Conservation (phyloP, 64 coral and sea anemone genomes). For the Anthopleura sola region DNA sequence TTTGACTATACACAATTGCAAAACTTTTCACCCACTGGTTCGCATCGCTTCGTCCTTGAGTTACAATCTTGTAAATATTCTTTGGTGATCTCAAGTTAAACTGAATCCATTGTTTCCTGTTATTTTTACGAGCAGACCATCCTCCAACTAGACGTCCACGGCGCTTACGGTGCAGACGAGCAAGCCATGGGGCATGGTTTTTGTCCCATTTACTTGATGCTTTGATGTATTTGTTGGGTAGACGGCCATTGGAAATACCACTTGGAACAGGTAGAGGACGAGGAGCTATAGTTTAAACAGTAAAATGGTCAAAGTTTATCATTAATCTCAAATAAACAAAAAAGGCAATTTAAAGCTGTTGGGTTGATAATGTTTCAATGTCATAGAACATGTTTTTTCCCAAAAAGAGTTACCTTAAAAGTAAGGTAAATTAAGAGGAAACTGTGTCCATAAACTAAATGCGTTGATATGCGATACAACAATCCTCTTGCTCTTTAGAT, state of each 20-base stretch:
- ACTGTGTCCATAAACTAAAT: too few species aligned
- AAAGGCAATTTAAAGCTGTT: too few species aligned
- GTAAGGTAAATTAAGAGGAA: too few species aligned
- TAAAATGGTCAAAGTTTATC: too few species aligned
- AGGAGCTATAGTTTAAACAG: too few species aligned
- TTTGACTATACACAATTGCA: conserved; percentile 49
- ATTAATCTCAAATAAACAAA: too few species aligned
- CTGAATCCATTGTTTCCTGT: conserved; percentile 61
- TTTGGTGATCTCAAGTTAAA: conserved; percentile 43
- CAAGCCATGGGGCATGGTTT: conserved; percentile 56
- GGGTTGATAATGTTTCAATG: neutral
- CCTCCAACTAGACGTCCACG: conserved; percentile 13
- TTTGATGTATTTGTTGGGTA: conserved; percentile 49
- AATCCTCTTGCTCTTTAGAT: too few species aligned
- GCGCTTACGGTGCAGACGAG: conserved; percentile 43
- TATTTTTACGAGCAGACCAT: conserved; percentile 39
- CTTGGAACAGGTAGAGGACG: neutral
- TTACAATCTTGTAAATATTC: conserved; percentile 53
- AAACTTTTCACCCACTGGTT: conserved; percentile 70
- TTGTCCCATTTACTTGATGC: conserved; percentile 66
- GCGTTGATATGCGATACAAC: too few species aligned
- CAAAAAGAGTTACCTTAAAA: too few species aligned
- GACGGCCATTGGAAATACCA: conserved; percentile 56
- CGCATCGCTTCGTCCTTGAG: conserved; percentile 53
- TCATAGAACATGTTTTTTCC: too few species aligned